These are phyloP conservation scores for Cyrtodaria siliqua DNA, from an alignment of 2,888 invertebrate genomes.

Conservation along the genomic window DNA sequence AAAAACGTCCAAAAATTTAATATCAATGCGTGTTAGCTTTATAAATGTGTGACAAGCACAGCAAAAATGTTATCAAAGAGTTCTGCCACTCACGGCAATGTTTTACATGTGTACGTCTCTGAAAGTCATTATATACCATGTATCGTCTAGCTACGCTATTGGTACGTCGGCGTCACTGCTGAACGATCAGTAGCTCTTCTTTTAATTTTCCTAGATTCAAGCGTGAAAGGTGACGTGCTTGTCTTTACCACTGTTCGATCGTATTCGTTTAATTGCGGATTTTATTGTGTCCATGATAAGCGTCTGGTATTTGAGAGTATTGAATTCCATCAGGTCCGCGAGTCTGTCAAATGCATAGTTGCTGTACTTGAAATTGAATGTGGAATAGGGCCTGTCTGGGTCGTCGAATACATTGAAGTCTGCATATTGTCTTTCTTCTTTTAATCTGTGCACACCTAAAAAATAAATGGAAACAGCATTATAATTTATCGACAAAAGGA, in stretches of 20 bases:
- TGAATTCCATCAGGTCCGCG: slow-evolving; percentile 85
- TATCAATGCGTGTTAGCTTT: too few relatives aligned
- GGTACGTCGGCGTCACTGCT: slow-evolving; percentile 27
- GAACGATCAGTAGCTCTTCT: slow-evolving; percentile 38
- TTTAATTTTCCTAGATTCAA: slow-evolving; percentile 60
- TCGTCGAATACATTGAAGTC: slow-evolving; percentile 86
- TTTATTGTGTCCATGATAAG: slow-evolving; percentile 82
- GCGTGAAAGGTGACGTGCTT: slow-evolving; percentile 68
- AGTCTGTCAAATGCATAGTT: slow-evolving; percentile 84
- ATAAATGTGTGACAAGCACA: too few relatives aligned
- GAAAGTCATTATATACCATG: too few relatives aligned
- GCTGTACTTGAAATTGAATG: slow-evolving; percentile 86
- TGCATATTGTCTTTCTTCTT: slow-evolving; percentile 85
- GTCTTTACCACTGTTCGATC: slow-evolving; percentile 64
- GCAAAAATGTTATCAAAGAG: too few relatives aligned
- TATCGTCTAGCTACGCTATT: too few relatives aligned
- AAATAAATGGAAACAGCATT: background rate
- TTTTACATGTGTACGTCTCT: too few relatives aligned
- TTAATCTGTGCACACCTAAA: slow-evolving; percentile 84
- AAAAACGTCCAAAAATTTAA: too few relatives aligned
- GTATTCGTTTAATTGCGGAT: slow-evolving; percentile 73
- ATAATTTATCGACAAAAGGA: too few relatives aligned
- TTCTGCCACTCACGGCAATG: too few relatives aligned
- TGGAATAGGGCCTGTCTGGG: slow-evolving; percentile 84
- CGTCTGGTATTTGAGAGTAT: slow-evolving; percentile 82